phyloP scores from a whole-genome alignment of 2,888 invertebrate species.

The Sarcophaga subvicina region DNA sequence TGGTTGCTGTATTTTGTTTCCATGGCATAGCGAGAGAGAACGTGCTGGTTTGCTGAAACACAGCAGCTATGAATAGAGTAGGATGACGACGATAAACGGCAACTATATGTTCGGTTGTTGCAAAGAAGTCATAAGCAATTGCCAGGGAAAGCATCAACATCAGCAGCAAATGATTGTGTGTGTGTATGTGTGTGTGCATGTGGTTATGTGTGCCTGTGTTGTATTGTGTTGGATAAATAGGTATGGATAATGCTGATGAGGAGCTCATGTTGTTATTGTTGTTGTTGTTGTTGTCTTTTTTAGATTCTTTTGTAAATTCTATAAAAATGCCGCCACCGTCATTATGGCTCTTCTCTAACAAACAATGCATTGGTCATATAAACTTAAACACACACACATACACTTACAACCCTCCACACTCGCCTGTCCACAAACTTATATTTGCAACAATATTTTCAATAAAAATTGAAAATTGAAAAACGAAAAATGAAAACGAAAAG shows the following conservation, averaged over 20 bases:
- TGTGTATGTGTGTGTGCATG: slow-evolving; percentile 45
- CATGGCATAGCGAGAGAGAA: slow-evolving; percentile 36
- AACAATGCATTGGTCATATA: slow-evolving; percentile 58
- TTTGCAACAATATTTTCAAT: slow-evolving; percentile 12
- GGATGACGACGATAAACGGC: background rate
- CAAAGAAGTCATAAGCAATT: slow-evolving; percentile 53
- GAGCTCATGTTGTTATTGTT: slow-evolving; percentile 9
- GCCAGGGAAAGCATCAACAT: slow-evolving; percentile 42
- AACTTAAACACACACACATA: background rate
- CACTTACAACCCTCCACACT: background rate
- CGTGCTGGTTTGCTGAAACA: slow-evolving; percentile 44
- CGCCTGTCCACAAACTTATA: background rate
- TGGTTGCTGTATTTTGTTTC: slow-evolving; percentile 27
- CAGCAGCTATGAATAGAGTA: background rate
- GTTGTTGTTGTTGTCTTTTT: slow-evolving; percentile 36
- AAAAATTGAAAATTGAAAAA: background rate
- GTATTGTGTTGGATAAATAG: slow-evolving; percentile 15
- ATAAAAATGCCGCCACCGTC: slow-evolving; percentile 63
- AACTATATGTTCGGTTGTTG: too few relatives aligned
- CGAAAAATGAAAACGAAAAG: slow-evolving; percentile 23
- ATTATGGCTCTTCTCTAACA: slow-evolving; percentile 49
- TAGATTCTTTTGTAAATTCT: slow-evolving; percentile 61
- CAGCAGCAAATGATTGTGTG: slow-evolving; percentile 40
- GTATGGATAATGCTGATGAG: slow-evolving; percentile 61
- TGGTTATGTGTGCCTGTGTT: slow-evolving; percentile 30